Conservation (phyloP, 2,888 invertebrate genomes). For the Ochropacha duplaris region DNA sequence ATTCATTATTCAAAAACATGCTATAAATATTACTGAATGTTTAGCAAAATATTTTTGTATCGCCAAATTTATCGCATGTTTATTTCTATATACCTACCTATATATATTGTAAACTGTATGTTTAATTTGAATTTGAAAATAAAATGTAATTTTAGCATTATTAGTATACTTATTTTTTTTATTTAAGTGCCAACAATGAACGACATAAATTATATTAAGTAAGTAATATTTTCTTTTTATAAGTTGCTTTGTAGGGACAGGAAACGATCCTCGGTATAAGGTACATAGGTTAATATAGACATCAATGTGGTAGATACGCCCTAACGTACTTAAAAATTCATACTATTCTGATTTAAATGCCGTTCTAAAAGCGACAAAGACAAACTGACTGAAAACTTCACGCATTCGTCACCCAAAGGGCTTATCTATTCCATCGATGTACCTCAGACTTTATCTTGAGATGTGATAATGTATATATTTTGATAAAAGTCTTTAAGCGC, state of each 20-base stretch:
- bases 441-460: not conserved
- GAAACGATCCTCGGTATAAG: conserved; percentile 69
- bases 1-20: too few species aligned
- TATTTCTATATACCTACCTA: conserved; percentile 51
- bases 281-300: conserved; percentile 46
- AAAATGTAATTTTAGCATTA: conserved; percentile 73
- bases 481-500: conserved; percentile 14
- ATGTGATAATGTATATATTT: conserved; percentile 7
- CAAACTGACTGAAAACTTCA: not conserved
- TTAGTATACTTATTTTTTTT: conserved; percentile 26
- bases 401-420: not conserved
- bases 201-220: conserved; percentile 40
- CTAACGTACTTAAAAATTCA: not conserved
- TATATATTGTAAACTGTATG: conserved; percentile 60
- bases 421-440: conserved; percentile 4
- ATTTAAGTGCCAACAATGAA: conserved; percentile 31
- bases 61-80: conserved; percentile 72
- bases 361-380: not conserved
- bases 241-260: conserved; percentile 74
- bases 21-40: conserved; percentile 37
- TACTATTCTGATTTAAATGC: not conserved
- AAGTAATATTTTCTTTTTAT: conserved; percentile 61
- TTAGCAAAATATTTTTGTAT: conserved; percentile 76
- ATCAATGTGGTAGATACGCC: conserved; percentile 10
- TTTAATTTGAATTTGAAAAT: conserved; percentile 59